These are phyloP conservation scores for Macrotis lagotis DNA, from an alignment of 2,113 vertebrate genomes.

Conservation along the genomic window DNA sequence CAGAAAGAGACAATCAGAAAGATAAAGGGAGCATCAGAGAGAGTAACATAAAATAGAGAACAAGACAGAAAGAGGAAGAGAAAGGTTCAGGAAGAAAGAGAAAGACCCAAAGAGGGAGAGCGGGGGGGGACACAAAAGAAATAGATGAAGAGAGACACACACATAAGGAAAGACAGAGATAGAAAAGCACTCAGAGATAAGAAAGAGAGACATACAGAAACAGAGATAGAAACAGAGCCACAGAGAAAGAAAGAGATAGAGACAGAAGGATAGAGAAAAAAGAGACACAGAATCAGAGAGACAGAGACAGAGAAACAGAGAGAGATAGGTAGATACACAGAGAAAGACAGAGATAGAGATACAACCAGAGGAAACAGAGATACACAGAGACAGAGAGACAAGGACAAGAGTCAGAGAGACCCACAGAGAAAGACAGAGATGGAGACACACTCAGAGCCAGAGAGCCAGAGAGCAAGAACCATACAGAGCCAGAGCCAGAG, in stretches of 20 bases:
- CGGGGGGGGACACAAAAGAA: too few relatives aligned
- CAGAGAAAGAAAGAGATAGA: not conserved
- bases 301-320: not conserved
- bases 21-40: not conserved
- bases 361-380: not conserved
- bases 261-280: not conserved
- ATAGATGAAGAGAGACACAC: too few relatives aligned
- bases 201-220: too few relatives aligned
- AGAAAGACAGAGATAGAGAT: not conserved
- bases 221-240: not conserved
- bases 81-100: conserved; percentile 30
- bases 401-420: too few relatives aligned
- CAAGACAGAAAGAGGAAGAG: too few relatives aligned
- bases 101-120: conserved; percentile 19
- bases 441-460: too few relatives aligned
- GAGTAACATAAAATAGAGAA: not conserved
- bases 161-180: not conserved
- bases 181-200: not conserved
- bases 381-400: not conserved
- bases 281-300: too few relatives aligned
- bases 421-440: not conserved
- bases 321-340: not conserved
- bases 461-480: not conserved
- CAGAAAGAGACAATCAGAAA: not conserved
- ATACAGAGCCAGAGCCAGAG: not conserved